Conservation (phyloP, 2,888 invertebrate genomes). For the Microctonus hyperodae region DNA sequence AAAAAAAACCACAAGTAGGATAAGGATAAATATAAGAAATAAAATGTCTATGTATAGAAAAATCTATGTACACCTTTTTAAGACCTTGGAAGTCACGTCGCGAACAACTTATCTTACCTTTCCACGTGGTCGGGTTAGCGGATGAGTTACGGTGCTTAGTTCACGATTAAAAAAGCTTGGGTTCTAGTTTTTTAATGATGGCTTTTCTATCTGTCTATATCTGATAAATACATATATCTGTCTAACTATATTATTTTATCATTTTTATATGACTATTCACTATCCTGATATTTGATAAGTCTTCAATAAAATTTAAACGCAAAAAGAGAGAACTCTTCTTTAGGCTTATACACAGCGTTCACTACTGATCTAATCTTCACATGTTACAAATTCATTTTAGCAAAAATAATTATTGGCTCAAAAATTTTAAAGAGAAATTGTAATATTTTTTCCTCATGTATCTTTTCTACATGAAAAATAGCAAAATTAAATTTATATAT, state of each 20-base stretch:
- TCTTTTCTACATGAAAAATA: too few species aligned
- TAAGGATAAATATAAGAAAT: background rate
- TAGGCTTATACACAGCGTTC: too few species aligned
- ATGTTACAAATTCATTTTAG: too few species aligned
- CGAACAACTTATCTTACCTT: constrained; percentile 33
- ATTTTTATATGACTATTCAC: too few species aligned
- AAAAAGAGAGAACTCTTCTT: background rate
- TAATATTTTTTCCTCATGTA: too few species aligned
- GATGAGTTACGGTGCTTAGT: constrained; percentile 26
- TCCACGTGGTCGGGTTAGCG: constrained; percentile 35
- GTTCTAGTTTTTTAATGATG: background rate
- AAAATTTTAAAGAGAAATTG: too few species aligned
- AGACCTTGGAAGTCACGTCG: constrained; percentile 16
- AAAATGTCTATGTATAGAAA: background rate
- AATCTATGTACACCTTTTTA: background rate
- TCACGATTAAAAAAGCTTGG: constrained; percentile 20
- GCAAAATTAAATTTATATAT: too few species aligned
- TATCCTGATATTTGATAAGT: constrained; percentile 29
- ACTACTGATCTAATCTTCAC: too few species aligned
- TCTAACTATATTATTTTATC: too few species aligned
- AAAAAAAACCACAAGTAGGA: background rate
- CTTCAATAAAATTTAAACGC: constrained; percentile 33
- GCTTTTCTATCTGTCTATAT: constrained; percentile 11
- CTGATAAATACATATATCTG: too few species aligned
- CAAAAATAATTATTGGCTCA: too few species aligned